phyloP scores from a whole-genome alignment of 2,797 vertebrate genomes.

The Buphagus erythrorhynchus region DNA sequence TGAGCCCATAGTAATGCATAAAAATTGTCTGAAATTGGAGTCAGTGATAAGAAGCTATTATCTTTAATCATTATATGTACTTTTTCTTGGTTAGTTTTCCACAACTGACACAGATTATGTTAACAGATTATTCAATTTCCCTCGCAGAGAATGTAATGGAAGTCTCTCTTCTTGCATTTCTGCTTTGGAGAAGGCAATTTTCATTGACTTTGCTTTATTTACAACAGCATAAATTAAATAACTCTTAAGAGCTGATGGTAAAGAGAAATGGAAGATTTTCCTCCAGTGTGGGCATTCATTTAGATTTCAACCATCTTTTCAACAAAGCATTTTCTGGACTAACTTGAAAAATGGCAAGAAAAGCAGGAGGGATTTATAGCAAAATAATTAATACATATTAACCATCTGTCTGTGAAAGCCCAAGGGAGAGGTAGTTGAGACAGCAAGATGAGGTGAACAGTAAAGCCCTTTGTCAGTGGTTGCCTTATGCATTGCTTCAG shows the following conservation, averaged over 20 bases:
- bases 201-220: neutral
- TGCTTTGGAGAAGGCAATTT: neutral
- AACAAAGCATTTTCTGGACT: neutral
- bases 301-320: neutral
- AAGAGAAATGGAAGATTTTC: neutral
- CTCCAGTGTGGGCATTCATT: neutral
- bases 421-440: neutral
- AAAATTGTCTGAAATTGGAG: neutral
- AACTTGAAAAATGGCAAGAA: neutral
- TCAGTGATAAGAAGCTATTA: neutral
- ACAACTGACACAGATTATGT: neutral
- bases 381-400: constrained; percentile 16
- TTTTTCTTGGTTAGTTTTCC: neutral
- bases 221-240: neutral
- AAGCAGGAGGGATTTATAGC: neutral
- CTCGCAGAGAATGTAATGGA: neutral
- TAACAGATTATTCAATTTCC: neutral
- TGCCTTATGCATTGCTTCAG: neutral
- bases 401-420: neutral
- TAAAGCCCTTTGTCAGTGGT: neutral
- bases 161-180: neutral
- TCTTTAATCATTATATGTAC: neutral
- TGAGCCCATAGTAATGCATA: neutral
- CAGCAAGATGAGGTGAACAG: neutral
- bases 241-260: neutral